A percentile compares a stretch with the other conserved stretches of the same genome.
phyloP scores from a whole-genome alignment of 2,888 invertebrate genomes.

The Spodoptera exigua region DNA sequence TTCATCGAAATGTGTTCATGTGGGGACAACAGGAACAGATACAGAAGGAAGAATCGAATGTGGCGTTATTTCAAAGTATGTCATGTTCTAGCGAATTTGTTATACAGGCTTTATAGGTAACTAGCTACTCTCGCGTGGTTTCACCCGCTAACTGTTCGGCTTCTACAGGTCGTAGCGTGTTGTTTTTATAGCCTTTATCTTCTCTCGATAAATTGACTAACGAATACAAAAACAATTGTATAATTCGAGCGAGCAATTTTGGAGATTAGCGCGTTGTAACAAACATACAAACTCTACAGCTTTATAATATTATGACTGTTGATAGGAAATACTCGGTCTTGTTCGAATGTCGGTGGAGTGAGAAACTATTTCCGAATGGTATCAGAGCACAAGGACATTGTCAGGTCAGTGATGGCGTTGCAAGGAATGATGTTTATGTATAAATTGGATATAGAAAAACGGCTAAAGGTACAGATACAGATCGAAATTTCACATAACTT shows the following conservation, averaged over 20 bases:
- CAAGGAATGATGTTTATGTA: conserved; percentile 93
- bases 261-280: no score
- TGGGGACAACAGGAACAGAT: conserved; percentile 93
- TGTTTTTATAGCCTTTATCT: no score
- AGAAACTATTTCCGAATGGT: conserved; percentile 92
- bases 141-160: no score
- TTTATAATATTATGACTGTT: conserved; percentile 4
- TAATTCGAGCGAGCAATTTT: no score
- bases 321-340: conserved; percentile 69
- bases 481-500: not conserved
- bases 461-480: conserved; percentile 83
- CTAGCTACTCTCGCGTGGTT: no score
- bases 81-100: no score
- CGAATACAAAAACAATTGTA: no score
- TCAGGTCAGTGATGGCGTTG: conserved; percentile 92
- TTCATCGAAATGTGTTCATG: conserved; percentile 92
- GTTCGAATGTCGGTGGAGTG: conserved; percentile 71
- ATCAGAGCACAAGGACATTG: conserved; percentile 94
- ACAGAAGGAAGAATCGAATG: conserved; percentile 66
- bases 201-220: no score
- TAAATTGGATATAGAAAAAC: conserved; percentile 91
- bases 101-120: no score
- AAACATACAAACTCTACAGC: no score
- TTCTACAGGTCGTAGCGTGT: no score
- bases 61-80: conserved; percentile 43